phyloP scores from a whole-genome alignment of 2,113 vertebrate species.

The Eulemur macaco region DNA sequence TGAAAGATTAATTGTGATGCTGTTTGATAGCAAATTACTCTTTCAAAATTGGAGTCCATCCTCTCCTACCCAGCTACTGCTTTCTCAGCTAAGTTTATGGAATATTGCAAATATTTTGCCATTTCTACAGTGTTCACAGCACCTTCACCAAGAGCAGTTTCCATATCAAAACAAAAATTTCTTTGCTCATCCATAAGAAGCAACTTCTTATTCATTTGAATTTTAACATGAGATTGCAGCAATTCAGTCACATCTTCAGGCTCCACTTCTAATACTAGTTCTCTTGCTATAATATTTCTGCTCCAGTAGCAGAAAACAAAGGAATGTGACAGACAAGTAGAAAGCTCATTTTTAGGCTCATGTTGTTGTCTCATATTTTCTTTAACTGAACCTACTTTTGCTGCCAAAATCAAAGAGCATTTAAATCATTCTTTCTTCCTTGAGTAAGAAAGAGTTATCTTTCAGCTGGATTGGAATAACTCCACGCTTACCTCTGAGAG shows the following conservation, averaged over 20 bases:
- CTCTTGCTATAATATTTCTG: background rate
- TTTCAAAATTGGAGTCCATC: background rate
- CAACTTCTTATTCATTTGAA: background rate
- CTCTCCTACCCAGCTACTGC: background rate
- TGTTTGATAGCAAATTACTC: background rate
- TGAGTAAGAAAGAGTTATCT: background rate
- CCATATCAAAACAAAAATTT: background rate
- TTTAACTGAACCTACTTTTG: background rate
- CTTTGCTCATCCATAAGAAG: background rate
- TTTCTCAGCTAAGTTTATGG: background rate
- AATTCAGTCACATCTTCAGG: background rate
- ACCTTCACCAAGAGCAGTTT: background rate
- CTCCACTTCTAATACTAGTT: background rate
- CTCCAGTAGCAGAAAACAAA: background rate
- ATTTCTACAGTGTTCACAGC: background rate
- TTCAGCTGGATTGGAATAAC: background rate
- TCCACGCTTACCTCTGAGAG: background rate
- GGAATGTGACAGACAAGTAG: background rate
- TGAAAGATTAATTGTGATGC: background rate
- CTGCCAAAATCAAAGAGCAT: background rate
- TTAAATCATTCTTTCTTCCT: background rate
- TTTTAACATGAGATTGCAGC: background rate
- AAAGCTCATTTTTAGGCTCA: background rate
- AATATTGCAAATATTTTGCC: background rate
- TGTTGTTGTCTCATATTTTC: background rate